Evolutionary conservation across 2,113 vertebrate species (phyloP).

Genomic region (Hippocampus guttulatus): DNA sequence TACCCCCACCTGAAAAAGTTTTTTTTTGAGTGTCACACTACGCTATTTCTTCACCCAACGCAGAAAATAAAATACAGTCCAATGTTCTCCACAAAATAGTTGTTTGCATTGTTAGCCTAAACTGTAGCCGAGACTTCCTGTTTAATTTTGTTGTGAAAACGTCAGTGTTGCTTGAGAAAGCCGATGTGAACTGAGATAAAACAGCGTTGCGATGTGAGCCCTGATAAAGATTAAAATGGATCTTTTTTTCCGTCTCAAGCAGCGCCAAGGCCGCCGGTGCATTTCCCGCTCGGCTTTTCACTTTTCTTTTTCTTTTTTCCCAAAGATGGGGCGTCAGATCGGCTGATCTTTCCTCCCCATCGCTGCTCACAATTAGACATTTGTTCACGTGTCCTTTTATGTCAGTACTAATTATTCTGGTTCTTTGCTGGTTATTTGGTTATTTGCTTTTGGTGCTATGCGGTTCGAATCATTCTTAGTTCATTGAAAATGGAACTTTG

Average conservation of each 20-base stretch:
- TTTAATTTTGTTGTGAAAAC: constrained; percentile 76
- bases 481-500: background rate
- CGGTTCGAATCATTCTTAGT: background rate
- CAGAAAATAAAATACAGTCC: background rate
- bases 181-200: constrained; percentile 74
- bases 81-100: constrained; percentile 36
- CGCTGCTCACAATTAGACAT: constrained; percentile 70
- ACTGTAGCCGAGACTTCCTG: constrained; percentile 69
- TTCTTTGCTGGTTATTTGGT: constrained; percentile 1
- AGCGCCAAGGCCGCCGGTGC: constrained; percentile 56
- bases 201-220: constrained; percentile 73
- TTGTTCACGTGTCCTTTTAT: constrained; percentile 64
- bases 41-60: background rate
- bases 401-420: constrained; percentile 57
- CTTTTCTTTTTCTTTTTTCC: constrained; percentile 57
- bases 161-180: constrained; percentile 73
- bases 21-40: background rate
- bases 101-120: constrained; percentile 49
- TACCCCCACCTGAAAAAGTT: background rate
- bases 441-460: constrained; percentile 43
- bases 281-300: constrained; percentile 63
- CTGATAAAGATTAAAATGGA: constrained; percentile 77
- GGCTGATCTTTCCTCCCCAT: constrained; percentile 68
- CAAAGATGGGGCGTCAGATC: constrained; percentile 75
- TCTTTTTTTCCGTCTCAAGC: constrained; percentile 73